These are phyloP conservation scores for Hybognathus amarus DNA, from an alignment of 2,797 vertebrate genomes.

Conservation along the genomic window DNA sequence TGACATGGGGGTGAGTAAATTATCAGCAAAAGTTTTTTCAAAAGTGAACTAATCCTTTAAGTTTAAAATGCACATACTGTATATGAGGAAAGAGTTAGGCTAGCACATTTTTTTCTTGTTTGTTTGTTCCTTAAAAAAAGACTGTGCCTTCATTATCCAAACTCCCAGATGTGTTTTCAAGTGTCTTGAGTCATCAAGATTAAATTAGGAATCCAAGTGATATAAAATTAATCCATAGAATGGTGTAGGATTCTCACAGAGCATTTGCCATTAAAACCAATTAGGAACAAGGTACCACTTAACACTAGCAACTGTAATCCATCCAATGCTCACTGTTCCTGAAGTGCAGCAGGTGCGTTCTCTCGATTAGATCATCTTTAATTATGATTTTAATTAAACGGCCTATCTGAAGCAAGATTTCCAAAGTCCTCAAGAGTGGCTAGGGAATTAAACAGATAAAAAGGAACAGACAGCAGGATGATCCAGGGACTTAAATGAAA, in stretches of 20 bases:
- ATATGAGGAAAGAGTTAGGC: not conserved
- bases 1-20: no score
- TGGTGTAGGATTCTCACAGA: constrained; percentile 46
- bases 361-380: constrained; percentile 91
- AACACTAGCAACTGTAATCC: constrained; percentile 75
- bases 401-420: constrained; percentile 72
- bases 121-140: not conserved
- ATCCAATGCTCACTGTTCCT: constrained; percentile 76
- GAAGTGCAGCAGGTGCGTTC: constrained; percentile 86
- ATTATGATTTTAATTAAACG: constrained; percentile 92
- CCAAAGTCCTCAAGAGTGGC: constrained; percentile 61
- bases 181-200: constrained; percentile 1
- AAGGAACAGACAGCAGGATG: constrained; percentile 46
- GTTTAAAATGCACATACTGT: not conserved
- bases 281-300: constrained; percentile 61
- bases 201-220: constrained; percentile 8
- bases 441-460: constrained; percentile 63
- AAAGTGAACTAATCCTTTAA: no score
- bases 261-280: constrained; percentile 61
- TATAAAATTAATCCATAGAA: not conserved
- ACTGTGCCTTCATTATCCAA: not conserved
- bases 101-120: not conserved
- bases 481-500: constrained; percentile 48
- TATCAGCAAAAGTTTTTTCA: no score
- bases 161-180: constrained; percentile 5